These are phyloP conservation scores for Dysdera silvatica DNA, from an alignment of 1,140 invertebrate species.

Conservation along the genomic window DNA sequence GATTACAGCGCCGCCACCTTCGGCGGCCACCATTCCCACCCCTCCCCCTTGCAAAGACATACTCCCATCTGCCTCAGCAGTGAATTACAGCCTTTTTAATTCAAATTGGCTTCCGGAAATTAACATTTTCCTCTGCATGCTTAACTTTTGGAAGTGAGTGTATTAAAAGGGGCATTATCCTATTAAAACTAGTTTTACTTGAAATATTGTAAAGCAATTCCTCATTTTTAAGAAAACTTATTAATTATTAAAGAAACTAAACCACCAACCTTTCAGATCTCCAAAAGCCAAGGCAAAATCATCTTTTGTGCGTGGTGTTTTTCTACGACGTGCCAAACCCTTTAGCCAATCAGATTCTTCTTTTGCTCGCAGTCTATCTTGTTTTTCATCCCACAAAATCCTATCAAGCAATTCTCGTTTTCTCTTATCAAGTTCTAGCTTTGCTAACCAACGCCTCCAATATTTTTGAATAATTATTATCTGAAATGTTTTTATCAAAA, in stretches of 20 bases:
- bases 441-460: constrained; percentile 8
- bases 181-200: not conserved
- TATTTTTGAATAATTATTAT: constrained; percentile 13
- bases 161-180: not conserved
- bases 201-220: not conserved
- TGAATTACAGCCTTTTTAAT: not conserved
- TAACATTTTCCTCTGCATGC: not conserved
- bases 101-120: not conserved
- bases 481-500: not conserved
- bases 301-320: not conserved
- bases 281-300: constrained; percentile 17
- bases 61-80: not conserved
- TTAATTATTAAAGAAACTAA: not conserved
- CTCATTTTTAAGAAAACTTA: not conserved
- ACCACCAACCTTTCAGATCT: constrained; percentile 12
- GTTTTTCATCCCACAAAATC: constrained; percentile 5
- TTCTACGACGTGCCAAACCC: not conserved
- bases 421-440: not conserved
- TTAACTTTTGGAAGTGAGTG: not conserved
- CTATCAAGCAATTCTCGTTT: not conserved
- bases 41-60: too few relatives aligned
- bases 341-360: constrained; percentile 2
- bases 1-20: too few relatives aligned
- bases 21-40: too few relatives aligned
- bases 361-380: not conserved